Evolutionary conservation across 1,140 invertebrate species (phyloP).

Genomic region (Asobara japonica): DNA sequence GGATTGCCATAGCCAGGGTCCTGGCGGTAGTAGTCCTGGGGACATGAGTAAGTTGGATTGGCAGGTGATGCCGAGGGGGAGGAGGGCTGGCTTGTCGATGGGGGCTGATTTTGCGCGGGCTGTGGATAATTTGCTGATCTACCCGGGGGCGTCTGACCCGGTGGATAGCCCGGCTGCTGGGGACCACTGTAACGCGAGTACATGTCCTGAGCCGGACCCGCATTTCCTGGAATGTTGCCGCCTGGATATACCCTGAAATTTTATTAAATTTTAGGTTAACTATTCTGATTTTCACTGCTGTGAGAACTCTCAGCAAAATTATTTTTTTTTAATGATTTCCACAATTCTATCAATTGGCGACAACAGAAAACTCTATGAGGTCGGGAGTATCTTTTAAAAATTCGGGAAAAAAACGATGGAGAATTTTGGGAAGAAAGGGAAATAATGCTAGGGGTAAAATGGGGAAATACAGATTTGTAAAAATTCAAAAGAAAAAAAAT

Average conservation of each 20-base stretch:
- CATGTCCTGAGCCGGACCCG: constrained; percentile 59
- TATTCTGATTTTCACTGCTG: too few relatives aligned
- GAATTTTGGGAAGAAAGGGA: too few relatives aligned
- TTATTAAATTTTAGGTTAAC: not conserved
- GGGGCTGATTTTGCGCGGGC: constrained; percentile 58
- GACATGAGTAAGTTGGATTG: constrained; percentile 60
- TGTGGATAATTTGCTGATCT: constrained; percentile 58
- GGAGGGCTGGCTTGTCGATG: constrained; percentile 53
- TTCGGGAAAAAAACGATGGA: too few relatives aligned
- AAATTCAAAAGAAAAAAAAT: too few relatives aligned
- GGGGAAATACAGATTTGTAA: too few relatives aligned
- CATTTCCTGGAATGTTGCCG: constrained; percentile 60
- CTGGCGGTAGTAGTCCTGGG: constrained; percentile 64
- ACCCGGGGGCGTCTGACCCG: constrained; percentile 51
- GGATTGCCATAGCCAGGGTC: constrained; percentile 60
- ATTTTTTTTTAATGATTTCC: too few relatives aligned
- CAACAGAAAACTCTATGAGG: too few relatives aligned
- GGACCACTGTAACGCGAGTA: constrained; percentile 61
- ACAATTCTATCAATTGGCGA: too few relatives aligned
- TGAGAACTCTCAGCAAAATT: too few relatives aligned
- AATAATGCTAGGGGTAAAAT: too few relatives aligned
- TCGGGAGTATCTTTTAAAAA: too few relatives aligned
- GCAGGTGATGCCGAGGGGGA: constrained; percentile 56
- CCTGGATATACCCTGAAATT: constrained; percentile 60
- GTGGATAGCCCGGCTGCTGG: constrained; percentile 57